phyloP scores from a whole-genome alignment of 2,113 vertebrate species.

The Ia io region DNA sequence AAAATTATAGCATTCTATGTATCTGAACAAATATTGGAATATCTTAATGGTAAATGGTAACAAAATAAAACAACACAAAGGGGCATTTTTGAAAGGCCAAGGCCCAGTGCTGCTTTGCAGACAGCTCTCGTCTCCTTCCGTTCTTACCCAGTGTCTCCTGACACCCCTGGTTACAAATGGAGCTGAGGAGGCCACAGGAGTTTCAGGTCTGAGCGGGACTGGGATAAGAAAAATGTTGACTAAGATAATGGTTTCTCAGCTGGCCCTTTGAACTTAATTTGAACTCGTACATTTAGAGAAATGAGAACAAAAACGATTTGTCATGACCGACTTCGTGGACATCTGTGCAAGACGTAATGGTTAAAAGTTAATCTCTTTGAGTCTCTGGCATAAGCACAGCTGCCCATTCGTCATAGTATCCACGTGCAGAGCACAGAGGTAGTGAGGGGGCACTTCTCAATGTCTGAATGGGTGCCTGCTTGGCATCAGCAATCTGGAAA shows the following conservation, averaged over 20 bases:
- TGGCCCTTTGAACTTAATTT: constrained; percentile 3
- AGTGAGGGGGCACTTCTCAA: background rate
- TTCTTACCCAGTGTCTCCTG: background rate
- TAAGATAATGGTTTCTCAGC: background rate
- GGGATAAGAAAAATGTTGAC: background rate
- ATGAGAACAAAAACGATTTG: constrained; percentile 3
- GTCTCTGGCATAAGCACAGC: background rate
- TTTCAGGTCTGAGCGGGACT: background rate
- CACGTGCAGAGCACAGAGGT: too few relatives aligned
- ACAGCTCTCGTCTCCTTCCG: background rate
- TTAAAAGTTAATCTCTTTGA: background rate
- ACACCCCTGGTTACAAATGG: background rate
- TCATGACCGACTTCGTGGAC: background rate
- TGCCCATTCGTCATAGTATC: background rate
- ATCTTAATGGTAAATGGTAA: background rate
- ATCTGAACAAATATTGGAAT: background rate
- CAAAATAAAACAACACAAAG: background rate
- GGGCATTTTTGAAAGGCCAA: background rate
- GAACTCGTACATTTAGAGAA: constrained; percentile 17
- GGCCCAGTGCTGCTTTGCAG: background rate
- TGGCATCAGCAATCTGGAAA: background rate
- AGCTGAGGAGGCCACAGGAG: background rate
- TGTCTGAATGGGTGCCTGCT: background rate
- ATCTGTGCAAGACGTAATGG: background rate
- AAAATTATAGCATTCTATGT: background rate